These are phyloP conservation scores for Puma concolor DNA, from an alignment of 2,113 vertebrate species.

Conservation along the genomic window DNA sequence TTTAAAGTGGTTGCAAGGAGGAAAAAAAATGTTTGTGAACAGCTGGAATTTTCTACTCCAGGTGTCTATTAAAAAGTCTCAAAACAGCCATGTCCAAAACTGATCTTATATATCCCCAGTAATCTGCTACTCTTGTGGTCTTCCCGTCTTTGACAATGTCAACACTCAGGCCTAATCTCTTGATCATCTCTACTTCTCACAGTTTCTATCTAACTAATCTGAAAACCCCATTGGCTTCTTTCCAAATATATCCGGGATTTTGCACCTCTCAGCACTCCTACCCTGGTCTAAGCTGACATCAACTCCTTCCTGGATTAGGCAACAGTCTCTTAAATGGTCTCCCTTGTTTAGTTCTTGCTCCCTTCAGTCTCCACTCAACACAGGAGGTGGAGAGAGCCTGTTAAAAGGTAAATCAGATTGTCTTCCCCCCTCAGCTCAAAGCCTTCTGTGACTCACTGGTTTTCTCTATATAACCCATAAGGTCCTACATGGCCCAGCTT, in stretches of 20 bases:
- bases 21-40: not conserved
- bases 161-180: not conserved
- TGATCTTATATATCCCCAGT: not conserved
- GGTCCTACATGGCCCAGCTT: not conserved
- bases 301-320: not conserved
- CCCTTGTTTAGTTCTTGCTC: not conserved
- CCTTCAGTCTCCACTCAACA: not conserved
- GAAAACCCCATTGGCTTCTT: not conserved
- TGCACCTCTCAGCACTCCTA: not conserved
- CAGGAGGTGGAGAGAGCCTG: not conserved
- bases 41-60: not conserved
- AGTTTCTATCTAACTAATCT: not conserved
- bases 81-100: not conserved
- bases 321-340: not conserved
- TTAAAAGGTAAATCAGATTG: constrained; percentile 13
- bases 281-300: not conserved
- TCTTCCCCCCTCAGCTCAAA: not conserved
- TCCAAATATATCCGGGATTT: not conserved
- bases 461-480: not conserved
- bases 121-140: not conserved
- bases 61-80: not conserved
- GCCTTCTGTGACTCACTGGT: not conserved
- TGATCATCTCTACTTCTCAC: not conserved
- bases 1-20: not conserved
- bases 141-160: not conserved